Conservation (phyloP, 2,113 vertebrate species). For the Ciconia boyciana region DNA sequence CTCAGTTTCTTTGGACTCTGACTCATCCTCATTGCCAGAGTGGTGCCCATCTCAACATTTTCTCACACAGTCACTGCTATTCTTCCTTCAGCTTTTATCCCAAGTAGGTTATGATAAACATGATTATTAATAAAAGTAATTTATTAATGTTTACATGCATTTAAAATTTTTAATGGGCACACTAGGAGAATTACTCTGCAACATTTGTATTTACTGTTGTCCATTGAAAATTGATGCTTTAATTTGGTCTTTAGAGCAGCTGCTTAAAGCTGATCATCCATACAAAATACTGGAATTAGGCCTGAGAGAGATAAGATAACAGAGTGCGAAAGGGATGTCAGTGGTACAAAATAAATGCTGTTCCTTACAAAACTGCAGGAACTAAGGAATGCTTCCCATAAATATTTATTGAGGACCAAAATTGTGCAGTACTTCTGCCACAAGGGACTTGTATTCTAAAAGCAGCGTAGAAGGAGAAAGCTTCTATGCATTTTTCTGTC, state of each 20-base stretch:
- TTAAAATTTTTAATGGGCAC: not conserved
- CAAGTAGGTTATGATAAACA: not conserved
- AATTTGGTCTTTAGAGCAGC: not conserved
- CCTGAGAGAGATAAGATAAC: not conserved
- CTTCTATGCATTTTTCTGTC: not conserved
- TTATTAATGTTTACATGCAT: not conserved
- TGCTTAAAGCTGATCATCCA: not conserved
- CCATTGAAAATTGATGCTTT: not conserved
- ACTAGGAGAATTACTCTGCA: not conserved
- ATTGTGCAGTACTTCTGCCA: not conserved
- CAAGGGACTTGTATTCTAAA: constrained; percentile 9
- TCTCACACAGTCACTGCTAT: not conserved
- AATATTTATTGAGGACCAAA: constrained; percentile 45
- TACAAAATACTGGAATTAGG: not conserved
- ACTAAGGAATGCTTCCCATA: not conserved
- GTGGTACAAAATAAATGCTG: not conserved
- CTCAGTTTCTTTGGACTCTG: not conserved
- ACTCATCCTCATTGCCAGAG: fast-evolving
- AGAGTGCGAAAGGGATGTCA: not conserved
- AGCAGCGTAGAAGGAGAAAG: not conserved
- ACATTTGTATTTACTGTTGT: not conserved
- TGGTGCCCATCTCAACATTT: not conserved
- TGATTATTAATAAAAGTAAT: not conserved
- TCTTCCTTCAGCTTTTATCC: not conserved
- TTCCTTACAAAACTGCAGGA: not conserved